Percentiles rank a stretch among this genome's conserved stretches.
Conservation (phyloP, 2,113 vertebrate species). For the Pogona vitticeps region DNA sequence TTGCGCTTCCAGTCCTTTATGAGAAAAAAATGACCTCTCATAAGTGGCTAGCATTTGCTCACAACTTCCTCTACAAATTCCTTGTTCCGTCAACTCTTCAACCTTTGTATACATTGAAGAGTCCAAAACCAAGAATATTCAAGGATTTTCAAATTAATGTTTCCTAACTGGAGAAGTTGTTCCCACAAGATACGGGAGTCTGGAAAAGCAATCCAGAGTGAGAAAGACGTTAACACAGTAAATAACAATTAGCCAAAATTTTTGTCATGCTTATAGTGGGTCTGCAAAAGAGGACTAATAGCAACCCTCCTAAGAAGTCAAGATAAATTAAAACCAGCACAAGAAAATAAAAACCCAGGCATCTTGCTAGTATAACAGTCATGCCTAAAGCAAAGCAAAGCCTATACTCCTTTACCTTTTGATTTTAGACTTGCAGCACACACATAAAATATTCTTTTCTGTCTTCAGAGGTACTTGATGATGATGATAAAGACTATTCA, state of each 20-base stretch:
- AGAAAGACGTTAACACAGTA: neutral
- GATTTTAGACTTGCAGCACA: neutral
- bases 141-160: neutral
- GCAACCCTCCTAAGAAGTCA: too few relatives aligned
- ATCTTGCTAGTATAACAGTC: neutral
- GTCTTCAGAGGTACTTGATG: neutral
- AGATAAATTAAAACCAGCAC: neutral
- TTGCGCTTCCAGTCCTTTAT: neutral
- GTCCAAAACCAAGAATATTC: too few relatives aligned
- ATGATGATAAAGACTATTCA: neutral
- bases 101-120: too few relatives aligned
- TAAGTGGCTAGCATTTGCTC: neutral
- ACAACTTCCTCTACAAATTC: neutral
- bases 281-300: neutral
- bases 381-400: too few relatives aligned
- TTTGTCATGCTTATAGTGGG: neutral
- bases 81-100: neutral
- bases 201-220: neutral
- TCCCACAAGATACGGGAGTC: neutral
- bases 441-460: neutral
- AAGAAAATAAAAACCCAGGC: neutral
- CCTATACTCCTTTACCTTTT: neutral
- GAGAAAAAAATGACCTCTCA: neutral
- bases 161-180: neutral
- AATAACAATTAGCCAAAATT: neutral